Evolutionary conservation across 1,140 invertebrate species (phyloP).

Genomic region (Drosophila serrata): DNA sequence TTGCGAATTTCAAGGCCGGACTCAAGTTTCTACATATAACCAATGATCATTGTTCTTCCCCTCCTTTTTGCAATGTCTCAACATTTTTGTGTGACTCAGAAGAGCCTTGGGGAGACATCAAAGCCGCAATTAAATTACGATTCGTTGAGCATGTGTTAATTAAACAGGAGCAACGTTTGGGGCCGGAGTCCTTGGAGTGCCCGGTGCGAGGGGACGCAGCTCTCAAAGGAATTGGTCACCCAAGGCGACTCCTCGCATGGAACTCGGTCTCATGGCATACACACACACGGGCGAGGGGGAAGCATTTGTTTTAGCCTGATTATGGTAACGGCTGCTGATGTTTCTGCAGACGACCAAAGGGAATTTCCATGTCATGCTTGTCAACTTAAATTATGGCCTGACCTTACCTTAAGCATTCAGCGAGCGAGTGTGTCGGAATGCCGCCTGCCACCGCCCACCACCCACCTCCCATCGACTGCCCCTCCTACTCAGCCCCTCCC

Average conservation of each 20-base stretch:
- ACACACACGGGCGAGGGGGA: conserved; percentile 23
- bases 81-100: conserved; percentile 35
- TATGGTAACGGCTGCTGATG: conserved; percentile 51
- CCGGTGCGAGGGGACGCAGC: conserved; percentile 20
- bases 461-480: neutral
- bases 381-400: conserved; percentile 82
- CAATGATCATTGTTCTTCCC: conserved; percentile 1
- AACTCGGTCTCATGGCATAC: conserved; percentile 39
- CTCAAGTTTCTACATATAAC: neutral
- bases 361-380: conserved; percentile 80
- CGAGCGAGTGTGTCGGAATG: conserved; percentile 16
- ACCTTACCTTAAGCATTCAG: conserved; percentile 69
- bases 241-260: conserved; percentile 48
- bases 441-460: conserved; percentile 16
- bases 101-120: conserved; percentile 50
- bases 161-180: conserved; percentile 67
- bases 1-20: neutral
- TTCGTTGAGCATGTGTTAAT: conserved; percentile 85
- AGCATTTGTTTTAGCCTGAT: conserved; percentile 80
- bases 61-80: conserved; percentile 22
- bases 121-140: conserved; percentile 84
- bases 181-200: conserved; percentile 62
- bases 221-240: conserved; percentile 61
- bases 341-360: conserved; percentile 61
- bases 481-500: neutral